Conservation (phyloP, 2,113 vertebrate species). For the Caranx melampygus region DNA sequence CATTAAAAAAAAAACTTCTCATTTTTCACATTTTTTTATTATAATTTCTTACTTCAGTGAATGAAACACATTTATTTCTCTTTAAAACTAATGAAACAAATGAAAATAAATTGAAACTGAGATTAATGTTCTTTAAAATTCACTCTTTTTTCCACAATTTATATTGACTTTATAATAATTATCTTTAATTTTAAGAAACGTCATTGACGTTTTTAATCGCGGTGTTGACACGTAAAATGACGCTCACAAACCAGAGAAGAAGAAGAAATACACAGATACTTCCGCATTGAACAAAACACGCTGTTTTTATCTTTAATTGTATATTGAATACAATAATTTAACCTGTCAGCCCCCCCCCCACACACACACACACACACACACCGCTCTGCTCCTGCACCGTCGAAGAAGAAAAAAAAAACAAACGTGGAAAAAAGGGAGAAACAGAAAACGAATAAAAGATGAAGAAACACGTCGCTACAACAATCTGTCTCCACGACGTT, state of each 20-base stretch:
- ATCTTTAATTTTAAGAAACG: not conserved
- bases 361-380: slow-evolving; percentile 59
- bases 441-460: slow-evolving; percentile 49
- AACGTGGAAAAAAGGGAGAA: not conserved
- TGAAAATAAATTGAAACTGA: not conserved
- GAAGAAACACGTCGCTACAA: slow-evolving; percentile 86
- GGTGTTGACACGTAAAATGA: not conserved
- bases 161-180: not conserved
- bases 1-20: not conserved
- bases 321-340: not conserved
- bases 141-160: not conserved
- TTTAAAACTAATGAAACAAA: not conserved
- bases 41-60: not conserved
- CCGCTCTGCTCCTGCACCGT: slow-evolving; percentile 82
- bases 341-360: not conserved
- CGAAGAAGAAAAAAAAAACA: too few species aligned
- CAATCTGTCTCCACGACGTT: slow-evolving; percentile 87
- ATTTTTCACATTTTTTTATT: not conserved
- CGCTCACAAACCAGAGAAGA: not conserved
- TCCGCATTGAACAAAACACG: not conserved
- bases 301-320: not conserved
- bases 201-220: not conserved
- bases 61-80: not conserved
- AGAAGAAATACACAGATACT: not conserved
- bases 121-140: not conserved